These are phyloP conservation scores for Sapayoa aenigma DNA, from an alignment of 2,113 vertebrate genomes.

Conservation along the genomic window DNA sequence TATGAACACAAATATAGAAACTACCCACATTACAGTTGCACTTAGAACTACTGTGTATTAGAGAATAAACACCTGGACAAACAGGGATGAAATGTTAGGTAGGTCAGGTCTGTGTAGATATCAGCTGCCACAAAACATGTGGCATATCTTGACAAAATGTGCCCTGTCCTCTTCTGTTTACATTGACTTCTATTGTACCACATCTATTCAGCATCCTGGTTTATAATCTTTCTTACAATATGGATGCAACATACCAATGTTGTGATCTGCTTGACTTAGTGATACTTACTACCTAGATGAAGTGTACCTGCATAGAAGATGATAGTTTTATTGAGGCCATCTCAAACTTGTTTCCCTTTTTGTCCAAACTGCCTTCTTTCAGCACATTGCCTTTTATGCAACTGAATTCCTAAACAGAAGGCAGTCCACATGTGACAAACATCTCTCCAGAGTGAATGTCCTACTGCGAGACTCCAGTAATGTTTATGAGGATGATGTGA, in stretches of 20 bases:
- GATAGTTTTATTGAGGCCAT: not conserved
- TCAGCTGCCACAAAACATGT: not conserved
- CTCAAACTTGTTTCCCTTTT: not conserved
- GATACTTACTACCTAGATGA: not conserved
- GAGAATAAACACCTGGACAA: not conserved
- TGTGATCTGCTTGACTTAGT: not conserved
- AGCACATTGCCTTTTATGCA: not conserved
- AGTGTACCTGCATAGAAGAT: not conserved
- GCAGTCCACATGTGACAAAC: not conserved
- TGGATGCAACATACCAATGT: not conserved
- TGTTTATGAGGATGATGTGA: not conserved
- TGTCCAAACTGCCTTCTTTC: not conserved
- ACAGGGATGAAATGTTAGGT: not conserved
- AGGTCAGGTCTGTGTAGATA: not conserved
- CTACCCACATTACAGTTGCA: not conserved
- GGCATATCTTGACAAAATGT: not conserved
- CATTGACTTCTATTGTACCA: not conserved
- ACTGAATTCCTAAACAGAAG: not conserved
- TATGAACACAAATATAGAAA: not conserved
- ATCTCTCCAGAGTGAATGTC: not conserved
- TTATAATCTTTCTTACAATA: not conserved
- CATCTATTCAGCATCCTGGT: not conserved
- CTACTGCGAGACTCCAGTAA: not conserved
- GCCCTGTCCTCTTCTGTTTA: not conserved
- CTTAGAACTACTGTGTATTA: fast-evolving